Evolutionary conservation across 1,140 invertebrate species (phyloP).

Genomic region (Drosophila ficusphila): DNA sequence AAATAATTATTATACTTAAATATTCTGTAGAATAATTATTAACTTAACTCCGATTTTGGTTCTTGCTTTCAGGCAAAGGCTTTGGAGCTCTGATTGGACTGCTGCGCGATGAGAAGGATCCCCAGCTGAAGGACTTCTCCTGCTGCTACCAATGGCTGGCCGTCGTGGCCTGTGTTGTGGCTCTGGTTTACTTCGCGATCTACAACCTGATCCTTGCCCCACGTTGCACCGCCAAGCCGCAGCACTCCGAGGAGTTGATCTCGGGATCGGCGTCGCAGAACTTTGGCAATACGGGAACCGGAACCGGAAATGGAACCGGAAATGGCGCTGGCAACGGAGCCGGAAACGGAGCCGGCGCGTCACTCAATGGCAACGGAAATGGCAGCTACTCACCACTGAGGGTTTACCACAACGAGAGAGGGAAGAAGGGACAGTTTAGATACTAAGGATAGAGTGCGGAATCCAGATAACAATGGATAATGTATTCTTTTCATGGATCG

Average conservation of each 20-base stretch:
- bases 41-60: too few species aligned
- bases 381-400: constrained; percentile 90
- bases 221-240: constrained; percentile 87
- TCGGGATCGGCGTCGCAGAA: constrained; percentile 81
- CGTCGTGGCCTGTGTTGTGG: constrained; percentile 87
- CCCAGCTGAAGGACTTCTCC: constrained; percentile 69
- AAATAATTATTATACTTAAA: too few species aligned
- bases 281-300: constrained; percentile 77
- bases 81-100: constrained; percentile 88
- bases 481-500: constrained; percentile 5
- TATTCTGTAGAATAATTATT: too few species aligned
- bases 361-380: constrained; percentile 60
- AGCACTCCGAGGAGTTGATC: constrained; percentile 85
- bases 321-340: constrained; percentile 55
- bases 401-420: constrained; percentile 91
- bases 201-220: constrained; percentile 90
- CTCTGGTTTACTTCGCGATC: constrained; percentile 87
- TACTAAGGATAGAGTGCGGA: constrained; percentile 85
- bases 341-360: constrained; percentile 54
- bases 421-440: constrained; percentile 91
- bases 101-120: constrained; percentile 84
- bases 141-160: constrained; percentile 87
- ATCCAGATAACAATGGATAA: constrained; percentile 4
- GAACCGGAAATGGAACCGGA: constrained; percentile 31
- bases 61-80: constrained; percentile 86